A percentile compares a stretch with the other conserved stretches of the same genome.
Conservation (phyloP, 2,113 vertebrate genomes). For the Aramus guarauna region DNA sequence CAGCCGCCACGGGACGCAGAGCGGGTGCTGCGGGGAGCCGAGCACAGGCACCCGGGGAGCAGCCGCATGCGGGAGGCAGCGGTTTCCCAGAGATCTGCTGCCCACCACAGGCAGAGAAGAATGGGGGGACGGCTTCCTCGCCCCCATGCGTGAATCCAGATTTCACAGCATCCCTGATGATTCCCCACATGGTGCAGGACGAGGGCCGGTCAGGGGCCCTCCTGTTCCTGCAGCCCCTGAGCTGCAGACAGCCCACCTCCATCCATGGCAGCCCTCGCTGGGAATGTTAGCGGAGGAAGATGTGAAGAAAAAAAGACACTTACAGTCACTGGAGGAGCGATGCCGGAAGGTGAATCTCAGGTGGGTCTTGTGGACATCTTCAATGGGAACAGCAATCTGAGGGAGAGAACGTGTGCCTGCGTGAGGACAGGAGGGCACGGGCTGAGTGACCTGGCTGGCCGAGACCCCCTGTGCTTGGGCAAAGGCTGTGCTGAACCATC, state of each 20-base stretch:
- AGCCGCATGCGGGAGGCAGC: background rate
- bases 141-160: background rate
- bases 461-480: background rate
- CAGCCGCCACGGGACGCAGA: background rate
- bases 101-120: background rate
- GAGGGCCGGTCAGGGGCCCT: rapidly evolving
- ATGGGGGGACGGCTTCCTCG: rapidly evolving
- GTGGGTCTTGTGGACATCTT: slow-evolving; percentile 95
- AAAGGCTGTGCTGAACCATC: rapidly evolving
- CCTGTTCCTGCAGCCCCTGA: background rate
- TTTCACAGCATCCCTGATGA: background rate
- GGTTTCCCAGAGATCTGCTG: background rate
- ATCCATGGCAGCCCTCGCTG: background rate
- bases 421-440: background rate
- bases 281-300: rapidly evolving
- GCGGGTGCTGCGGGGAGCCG: background rate
- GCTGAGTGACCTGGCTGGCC: background rate
- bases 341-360: slow-evolving; percentile 94
- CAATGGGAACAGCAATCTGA: slow-evolving; percentile 93
- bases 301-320: slow-evolving; percentile 47
- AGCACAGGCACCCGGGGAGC: background rate
- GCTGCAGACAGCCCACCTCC: background rate
- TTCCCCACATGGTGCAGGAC: rapidly evolving
- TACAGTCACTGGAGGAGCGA: slow-evolving; percentile 93
- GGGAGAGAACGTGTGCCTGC: rapidly evolving